Base-by-base conservation (phyloP, 2,888 invertebrate genomes). In the Asteroscopus sphinx region DNA sequence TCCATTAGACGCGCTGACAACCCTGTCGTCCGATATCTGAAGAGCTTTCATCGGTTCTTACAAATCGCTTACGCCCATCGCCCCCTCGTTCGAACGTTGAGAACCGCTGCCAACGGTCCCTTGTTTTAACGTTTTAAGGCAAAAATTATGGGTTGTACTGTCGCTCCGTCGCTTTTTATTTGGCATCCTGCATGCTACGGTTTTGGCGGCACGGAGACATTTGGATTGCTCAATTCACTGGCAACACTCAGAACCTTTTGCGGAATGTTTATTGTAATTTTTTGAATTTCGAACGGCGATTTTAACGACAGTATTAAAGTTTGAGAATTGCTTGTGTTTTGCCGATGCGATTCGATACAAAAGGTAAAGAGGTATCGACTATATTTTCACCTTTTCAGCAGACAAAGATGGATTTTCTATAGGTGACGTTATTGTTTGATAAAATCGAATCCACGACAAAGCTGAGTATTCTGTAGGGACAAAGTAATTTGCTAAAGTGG, bases 1-100 rank as follows among this genome's bases (percentile, higher is more conserved):
- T 82, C 85, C 86, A 88, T 86, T 87, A 87, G 76, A 46, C 63
- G 54, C 71, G 81, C 78, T 86, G 90, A 84, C 89, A 92, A 80
- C 93, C 92, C 91, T 92, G 80, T 65, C 80, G 81, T 80, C 81
- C 88, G 82, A 88, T 91, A 89, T 83, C 87, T 87, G 79, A 83
- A 89, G 89, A 81, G 91, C 91, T 91, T 91, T 91, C 92, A 90
- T 92, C 91, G 89, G 83, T 88, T 90, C 90, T 90, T 87, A 88
- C 87, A 88, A 92, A 92, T 90, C 89, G 91, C 91, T 92, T 91
- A 81, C 78, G 76, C 74, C 75, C 67, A 70, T 59, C 77, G 56
- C 69, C 77, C 77, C 72, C 66, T 66, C 70, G 67, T 67, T 66
- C 46, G 40, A 61, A 69, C 65, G 69, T 71, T 65, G 68, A 75